phyloP scores from a whole-genome alignment of 2,113 vertebrate species.

The Lagopus muta region DNA sequence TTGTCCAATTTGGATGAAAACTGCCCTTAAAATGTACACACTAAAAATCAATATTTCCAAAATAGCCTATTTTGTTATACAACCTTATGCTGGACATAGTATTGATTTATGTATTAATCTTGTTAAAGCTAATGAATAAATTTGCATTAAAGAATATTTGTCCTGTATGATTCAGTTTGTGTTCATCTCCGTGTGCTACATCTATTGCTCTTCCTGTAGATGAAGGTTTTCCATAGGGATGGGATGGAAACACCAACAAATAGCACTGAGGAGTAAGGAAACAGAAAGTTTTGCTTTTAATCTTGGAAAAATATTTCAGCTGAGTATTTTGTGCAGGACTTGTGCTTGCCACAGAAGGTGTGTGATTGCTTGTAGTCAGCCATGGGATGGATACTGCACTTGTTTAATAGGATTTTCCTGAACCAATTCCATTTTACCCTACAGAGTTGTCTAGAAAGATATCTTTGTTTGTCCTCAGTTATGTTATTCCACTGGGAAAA shows the following conservation, averaged over 20 bases:
- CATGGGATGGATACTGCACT: background rate
- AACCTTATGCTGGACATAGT: constrained; percentile 67
- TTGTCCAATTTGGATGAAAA: constrained; percentile 46
- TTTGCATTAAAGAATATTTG: constrained; percentile 25
- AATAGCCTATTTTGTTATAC: constrained; percentile 58
- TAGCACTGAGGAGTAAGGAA: background rate
- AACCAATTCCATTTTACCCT: background rate
- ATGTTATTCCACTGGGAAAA: background rate
- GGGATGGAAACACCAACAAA: background rate
- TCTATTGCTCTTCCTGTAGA: background rate
- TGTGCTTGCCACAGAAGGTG: background rate
- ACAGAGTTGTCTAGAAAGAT: background rate
- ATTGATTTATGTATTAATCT: constrained; percentile 62
- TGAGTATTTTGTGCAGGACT: background rate
- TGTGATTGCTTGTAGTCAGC: accelerated
- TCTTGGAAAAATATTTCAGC: background rate
- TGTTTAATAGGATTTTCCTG: background rate
- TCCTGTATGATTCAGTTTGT: background rate
- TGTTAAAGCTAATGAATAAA: constrained; percentile 66
- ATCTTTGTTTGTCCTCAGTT: background rate
- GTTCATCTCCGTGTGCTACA: accelerated
- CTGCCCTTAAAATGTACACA: constrained; percentile 42
- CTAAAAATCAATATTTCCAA: constrained; percentile 17
- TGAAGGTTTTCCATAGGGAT: background rate
- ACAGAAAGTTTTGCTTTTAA: background rate